Evolutionary conservation across 2,888 invertebrate genomes (phyloP).

Genomic region (Allacma fusca): DNA sequence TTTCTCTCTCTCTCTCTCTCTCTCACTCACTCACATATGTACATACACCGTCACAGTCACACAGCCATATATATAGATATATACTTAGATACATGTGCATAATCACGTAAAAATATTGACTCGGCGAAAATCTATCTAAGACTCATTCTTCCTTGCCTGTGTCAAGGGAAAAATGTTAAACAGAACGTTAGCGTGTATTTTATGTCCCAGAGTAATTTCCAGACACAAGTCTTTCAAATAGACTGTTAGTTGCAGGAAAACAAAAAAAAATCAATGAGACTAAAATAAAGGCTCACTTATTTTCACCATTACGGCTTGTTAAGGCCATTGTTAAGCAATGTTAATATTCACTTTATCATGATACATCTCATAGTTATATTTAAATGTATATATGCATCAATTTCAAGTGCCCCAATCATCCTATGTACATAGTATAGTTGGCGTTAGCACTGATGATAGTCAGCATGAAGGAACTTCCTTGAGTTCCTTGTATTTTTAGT

Average conservation of each 20-base stretch:
- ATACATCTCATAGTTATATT: background rate
- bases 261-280: background rate
- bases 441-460: too few relatives aligned
- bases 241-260: background rate
- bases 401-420: too few relatives aligned
- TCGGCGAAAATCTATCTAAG: background rate
- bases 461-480: too few relatives aligned
- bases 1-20: background rate
- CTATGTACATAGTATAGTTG: too few relatives aligned
- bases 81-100: background rate
- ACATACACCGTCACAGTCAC: background rate
- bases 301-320: background rate
- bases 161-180: background rate
- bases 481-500: too few relatives aligned
- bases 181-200: constrained; percentile 7
- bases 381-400: too few relatives aligned
- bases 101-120: constrained; percentile 16
- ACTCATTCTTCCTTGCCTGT: background rate
- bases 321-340: background rate
- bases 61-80: background rate
- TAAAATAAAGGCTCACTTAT: background rate
- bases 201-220: background rate
- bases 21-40: background rate
- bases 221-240: background rate
- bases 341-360: background rate